Evolutionary conservation across 1,140 invertebrate species (phyloP), one percentile per base, ranked within the genome.

Genomic region (Ditylenchus dipsaci): DNA sequence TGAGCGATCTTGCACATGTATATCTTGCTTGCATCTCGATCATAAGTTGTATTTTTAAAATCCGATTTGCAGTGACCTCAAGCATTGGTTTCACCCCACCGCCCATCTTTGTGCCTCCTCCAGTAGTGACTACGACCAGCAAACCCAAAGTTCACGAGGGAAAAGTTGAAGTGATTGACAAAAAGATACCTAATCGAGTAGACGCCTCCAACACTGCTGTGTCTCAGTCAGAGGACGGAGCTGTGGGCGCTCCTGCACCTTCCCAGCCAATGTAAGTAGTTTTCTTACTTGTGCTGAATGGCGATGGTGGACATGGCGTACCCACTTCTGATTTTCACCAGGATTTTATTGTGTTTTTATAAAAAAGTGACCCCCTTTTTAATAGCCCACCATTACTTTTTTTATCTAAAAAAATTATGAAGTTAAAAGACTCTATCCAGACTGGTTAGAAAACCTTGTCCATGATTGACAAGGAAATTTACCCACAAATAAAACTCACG

Each of bases 1-100:
- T 43, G 67, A 74, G 27, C 17, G 27, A 13, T 49, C 61, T 38
- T 71, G 69, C 43, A 71, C 73, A 56, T 53, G 66, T 68, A 13
- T 73, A 45, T 15, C 9, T 17, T 61, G 19, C 17, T n/a, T 9
- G 38, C 8, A 71, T 7, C 3, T 61, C 3, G 15, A 26, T 26
- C n/a, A 53, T 8, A 21, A 15, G 3, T 26, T 53, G 15, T 7
- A 8, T 53, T 53, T 53, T 53, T 53, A 17, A 21, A 7, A 21
- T 66, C 45, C 63, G 30, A 57, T 65, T 17, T 65, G 33, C 26
- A 49, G 33, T n/a, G 49, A 3, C 49, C 15, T 21, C n/a, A 53
- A 26, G 15, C n/a, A 53, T 53, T 53, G 49, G 49, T 13, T 29
- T 66, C 9, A 33, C 59, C 1, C 64, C 15, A 23, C 64, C 43